Percentiles rank a stretch among this genome's conserved stretches.
phyloP scores from a whole-genome alignment of 2,113 vertebrate species.

The Brachirus orientalis region DNA sequence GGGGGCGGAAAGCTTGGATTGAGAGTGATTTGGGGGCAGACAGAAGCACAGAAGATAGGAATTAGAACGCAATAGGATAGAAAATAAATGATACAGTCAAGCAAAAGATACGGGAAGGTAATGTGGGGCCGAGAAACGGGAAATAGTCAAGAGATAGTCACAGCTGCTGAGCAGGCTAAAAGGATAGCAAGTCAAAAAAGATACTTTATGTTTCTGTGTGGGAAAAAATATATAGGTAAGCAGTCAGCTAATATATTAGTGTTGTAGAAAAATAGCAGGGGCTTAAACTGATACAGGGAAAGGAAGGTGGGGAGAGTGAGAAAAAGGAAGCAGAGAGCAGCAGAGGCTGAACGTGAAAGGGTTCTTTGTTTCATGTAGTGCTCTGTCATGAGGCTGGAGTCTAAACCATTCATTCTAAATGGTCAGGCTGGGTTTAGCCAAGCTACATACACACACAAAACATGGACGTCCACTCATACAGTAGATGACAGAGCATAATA shows the following conservation, averaged over 20 bases:
- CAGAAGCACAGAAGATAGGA: conserved; percentile 47
- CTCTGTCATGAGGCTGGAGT: conserved; percentile 61
- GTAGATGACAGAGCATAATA: conserved; percentile 57
- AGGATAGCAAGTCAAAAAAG: conserved; percentile 15
- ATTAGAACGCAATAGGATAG: conserved; percentile 45
- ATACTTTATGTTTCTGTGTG: conserved; percentile 17
- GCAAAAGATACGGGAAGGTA: conserved; percentile 47
- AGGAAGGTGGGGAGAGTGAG: conserved; percentile 36
- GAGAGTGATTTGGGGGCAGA: conserved; percentile 36
- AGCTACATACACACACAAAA: conserved; percentile 5
- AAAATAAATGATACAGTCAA: conserved; percentile 44
- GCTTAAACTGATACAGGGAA: conserved; percentile 30
- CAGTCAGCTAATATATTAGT: conserved; percentile 24
- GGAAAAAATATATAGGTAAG: conserved; percentile 1
- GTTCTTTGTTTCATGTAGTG: conserved; percentile 65
- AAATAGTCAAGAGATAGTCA: conserved; percentile 28
- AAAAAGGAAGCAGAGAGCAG: conserved; percentile 36
- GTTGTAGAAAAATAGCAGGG: conserved; percentile 31
- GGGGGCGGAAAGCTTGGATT: conserved; percentile 16
- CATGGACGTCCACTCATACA: conserved; percentile 7
- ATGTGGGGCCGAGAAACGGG: conserved; percentile 11
- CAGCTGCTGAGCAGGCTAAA: conserved; percentile 47
- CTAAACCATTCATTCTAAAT: conserved; percentile 54
- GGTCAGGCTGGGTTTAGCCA: conserved; percentile 14
- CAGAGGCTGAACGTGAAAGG: conserved; percentile 60